These are phyloP conservation scores for Anastatus disparis DNA, from an alignment of 1,140 invertebrate genomes.

Conservation along the genomic window DNA sequence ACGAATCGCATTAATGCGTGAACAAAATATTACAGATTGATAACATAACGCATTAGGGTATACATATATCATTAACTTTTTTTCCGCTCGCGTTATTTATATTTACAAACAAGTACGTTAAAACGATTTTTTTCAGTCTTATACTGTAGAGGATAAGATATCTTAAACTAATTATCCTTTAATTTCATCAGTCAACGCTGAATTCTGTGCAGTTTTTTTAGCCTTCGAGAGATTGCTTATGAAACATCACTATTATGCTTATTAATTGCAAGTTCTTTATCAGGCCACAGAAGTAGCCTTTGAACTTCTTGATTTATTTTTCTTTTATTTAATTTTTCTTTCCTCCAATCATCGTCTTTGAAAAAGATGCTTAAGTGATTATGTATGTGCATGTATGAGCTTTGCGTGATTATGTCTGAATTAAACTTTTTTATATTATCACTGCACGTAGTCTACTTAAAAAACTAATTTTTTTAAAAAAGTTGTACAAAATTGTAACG, in stretches of 20 bases:
- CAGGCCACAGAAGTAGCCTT: not conserved
- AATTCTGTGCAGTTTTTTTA: constrained; percentile 39
- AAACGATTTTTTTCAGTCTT: constrained; percentile 62
- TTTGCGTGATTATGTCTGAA: not conserved
- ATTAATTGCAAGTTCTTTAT: constrained; percentile 33
- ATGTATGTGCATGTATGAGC: constrained; percentile 12
- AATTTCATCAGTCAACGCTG: constrained; percentile 42
- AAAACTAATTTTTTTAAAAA: constrained; percentile 27
- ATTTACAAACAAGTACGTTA: constrained; percentile 59
- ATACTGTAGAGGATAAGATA: constrained; percentile 47
- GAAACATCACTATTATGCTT: constrained; percentile 32
- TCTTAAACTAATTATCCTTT: constrained; percentile 40
- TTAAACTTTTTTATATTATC: constrained; percentile 1
- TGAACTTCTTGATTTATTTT: constrained; percentile 10
- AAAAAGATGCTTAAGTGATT: constrained; percentile 1
- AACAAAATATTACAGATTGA: constrained; percentile 16
- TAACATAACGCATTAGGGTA: constrained; percentile 41
- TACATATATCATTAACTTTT: constrained; percentile 34
- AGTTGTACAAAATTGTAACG: constrained; percentile 28
- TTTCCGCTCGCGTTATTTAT: constrained; percentile 45
- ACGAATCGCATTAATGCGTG: not conserved
- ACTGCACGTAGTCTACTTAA: constrained; percentile 30
- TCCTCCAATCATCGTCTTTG: not conserved
- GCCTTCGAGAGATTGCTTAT: constrained; percentile 32
- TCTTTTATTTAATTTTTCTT: constrained; percentile 22